Conservation (phyloP, 2,113 vertebrate species). For the Puma concolor region DNA sequence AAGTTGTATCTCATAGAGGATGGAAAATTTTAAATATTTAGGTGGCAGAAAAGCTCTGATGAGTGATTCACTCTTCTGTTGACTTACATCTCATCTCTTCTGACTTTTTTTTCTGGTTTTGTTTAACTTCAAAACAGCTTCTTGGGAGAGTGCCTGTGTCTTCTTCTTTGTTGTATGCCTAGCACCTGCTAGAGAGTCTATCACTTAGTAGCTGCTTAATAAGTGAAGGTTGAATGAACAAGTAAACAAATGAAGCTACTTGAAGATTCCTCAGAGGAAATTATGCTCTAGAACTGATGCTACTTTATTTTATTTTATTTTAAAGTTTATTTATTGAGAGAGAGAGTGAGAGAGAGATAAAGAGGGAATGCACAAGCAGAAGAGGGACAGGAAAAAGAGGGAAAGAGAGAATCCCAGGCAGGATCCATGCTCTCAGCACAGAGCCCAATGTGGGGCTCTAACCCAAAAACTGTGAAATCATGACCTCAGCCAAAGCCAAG, state of each 20-base stretch:
- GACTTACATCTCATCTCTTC: background rate
- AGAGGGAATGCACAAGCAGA: too few species aligned
- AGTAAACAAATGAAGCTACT: background rate
- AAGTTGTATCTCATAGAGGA: background rate
- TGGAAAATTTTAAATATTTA: background rate
- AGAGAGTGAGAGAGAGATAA: too few species aligned
- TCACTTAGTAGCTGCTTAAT: background rate
- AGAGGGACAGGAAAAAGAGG: too few species aligned
- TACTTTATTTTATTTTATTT: background rate
- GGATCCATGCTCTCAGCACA: too few species aligned
- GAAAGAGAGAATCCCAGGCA: too few species aligned
- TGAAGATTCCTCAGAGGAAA: background rate
- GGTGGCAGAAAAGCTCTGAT: background rate
- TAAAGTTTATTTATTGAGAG: too few species aligned
- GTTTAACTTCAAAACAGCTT: conserved; percentile 3
- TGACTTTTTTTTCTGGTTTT: background rate
- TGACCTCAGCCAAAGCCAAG: too few species aligned
- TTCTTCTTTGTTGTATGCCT: background rate
- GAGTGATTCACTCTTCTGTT: background rate
- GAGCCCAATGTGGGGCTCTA: too few species aligned
- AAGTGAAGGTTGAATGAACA: background rate
- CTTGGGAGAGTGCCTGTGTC: background rate
- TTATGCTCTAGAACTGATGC: background rate
- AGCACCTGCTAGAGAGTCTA: too few species aligned
- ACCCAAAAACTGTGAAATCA: too few species aligned